Evolutionary conservation across 1,140 invertebrate genomes (phyloP).

Genomic region (Papilio helenus): DNA sequence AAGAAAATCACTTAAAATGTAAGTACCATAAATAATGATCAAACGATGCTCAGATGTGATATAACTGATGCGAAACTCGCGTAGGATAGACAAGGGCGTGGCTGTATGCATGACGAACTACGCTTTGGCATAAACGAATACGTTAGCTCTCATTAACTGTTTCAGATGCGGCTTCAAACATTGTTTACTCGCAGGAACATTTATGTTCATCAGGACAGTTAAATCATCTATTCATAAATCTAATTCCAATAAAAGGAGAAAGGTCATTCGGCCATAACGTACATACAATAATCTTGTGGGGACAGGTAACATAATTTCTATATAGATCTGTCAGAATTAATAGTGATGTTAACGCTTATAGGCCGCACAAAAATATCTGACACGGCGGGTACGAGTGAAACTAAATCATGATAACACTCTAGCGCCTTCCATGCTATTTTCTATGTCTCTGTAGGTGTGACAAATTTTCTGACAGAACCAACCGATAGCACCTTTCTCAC

Average conservation of each 20-base stretch:
- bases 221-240: background rate
- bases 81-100: slow-evolving; percentile 33
- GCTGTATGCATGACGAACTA: slow-evolving; percentile 14
- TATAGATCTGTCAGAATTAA: no score
- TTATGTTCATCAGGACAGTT: background rate
- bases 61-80: slow-evolving; percentile 2
- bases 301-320: no score
- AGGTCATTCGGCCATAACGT: background rate
- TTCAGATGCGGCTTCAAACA: background rate
- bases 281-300: no score
- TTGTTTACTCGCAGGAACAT: background rate
- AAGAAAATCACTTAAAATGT: background rate
- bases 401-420: no score
- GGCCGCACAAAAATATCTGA: no score
- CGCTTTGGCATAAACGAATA: slow-evolving; percentile 3
- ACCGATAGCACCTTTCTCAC: no score
- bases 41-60: slow-evolving; percentile 16
- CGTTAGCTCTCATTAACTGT: slow-evolving; percentile 6
- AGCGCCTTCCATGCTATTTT: no score
- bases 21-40: slow-evolving; percentile 14
- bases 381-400: no score
- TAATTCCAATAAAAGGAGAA: background rate
- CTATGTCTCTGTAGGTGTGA: no score
- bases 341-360: no score
- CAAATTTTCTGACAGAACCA: no score